Percentiles rank a stretch among this genome's conserved stretches.
Conservation (phyloP, 2,113 vertebrate species). For the Nannospalax galili region DNA sequence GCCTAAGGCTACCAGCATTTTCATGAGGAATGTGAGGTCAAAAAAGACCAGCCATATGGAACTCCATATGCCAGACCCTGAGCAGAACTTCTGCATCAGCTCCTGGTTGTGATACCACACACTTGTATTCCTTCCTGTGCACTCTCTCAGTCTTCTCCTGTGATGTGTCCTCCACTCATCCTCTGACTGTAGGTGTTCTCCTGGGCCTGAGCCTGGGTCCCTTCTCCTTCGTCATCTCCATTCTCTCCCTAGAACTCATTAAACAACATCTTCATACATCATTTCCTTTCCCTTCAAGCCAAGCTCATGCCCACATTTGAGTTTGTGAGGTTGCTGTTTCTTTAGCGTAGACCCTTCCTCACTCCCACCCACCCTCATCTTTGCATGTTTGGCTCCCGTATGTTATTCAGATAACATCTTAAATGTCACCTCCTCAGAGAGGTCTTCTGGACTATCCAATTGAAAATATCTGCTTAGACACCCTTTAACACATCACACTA, state of each 20-base stretch:
- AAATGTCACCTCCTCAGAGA: background rate
- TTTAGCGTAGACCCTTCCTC: background rate
- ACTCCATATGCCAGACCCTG: background rate
- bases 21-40: background rate
- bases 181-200: background rate
- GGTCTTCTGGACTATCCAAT: background rate
- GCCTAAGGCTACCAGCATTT: background rate
- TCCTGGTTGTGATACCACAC: background rate
- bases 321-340: background rate
- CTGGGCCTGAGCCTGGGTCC: background rate
- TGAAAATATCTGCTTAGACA: background rate
- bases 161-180: background rate
- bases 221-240: background rate
- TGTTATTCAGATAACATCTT: background rate
- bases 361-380: background rate
- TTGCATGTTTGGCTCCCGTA: rapidly evolving
- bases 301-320: background rate
- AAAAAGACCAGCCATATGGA: background rate
- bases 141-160: background rate
- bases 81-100: background rate
- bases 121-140: background rate
- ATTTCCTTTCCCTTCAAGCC: background rate
- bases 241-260: background rate
- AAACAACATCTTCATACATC: background rate
- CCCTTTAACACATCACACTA: background rate